A percentile compares a stretch with the other conserved stretches of the same genome.
Evolutionary conservation across 2,113 vertebrate genomes (phyloP).

Genomic region (Agapornis roseicollis): DNA sequence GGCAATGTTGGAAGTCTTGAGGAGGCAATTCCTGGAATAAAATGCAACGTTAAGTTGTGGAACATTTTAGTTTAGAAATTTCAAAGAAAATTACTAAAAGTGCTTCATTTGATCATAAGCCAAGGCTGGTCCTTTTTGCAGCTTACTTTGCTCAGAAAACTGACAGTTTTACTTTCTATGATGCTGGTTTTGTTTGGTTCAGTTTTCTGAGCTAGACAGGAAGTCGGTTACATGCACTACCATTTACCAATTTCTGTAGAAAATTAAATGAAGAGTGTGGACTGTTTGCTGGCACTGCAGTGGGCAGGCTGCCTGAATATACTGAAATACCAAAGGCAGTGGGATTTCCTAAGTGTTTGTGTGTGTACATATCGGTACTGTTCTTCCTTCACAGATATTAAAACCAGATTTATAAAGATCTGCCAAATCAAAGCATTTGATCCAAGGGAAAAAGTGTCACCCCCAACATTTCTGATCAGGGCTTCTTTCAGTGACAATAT

Average conservation of each 20-base stretch:
- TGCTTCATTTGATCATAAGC: neutral
- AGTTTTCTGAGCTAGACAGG: neutral
- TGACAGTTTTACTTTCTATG: neutral
- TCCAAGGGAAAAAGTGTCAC: neutral
- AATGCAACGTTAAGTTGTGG: neutral
- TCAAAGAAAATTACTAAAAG: neutral
- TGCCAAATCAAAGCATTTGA: neutral
- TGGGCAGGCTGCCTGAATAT: neutral
- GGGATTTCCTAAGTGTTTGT: neutral
- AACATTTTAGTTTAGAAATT: neutral
- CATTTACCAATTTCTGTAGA: neutral
- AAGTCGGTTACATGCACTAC: neutral
- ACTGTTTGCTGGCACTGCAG: neutral
- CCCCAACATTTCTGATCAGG: neutral
- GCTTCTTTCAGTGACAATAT: neutral
- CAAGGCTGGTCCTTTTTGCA: neutral
- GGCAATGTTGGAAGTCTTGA: neutral
- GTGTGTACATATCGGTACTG: neutral
- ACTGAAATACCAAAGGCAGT: neutral
- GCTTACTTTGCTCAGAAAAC: neutral
- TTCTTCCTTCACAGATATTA: neutral
- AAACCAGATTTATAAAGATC: neutral
- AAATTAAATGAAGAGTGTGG: neutral
- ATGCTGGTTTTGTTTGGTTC: neutral
- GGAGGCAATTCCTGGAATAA: neutral